Evolutionary conservation across 1,140 invertebrate species (phyloP), one percentile per base, ranked within the genome.

Genomic region (Lepidurus couesii): DNA sequence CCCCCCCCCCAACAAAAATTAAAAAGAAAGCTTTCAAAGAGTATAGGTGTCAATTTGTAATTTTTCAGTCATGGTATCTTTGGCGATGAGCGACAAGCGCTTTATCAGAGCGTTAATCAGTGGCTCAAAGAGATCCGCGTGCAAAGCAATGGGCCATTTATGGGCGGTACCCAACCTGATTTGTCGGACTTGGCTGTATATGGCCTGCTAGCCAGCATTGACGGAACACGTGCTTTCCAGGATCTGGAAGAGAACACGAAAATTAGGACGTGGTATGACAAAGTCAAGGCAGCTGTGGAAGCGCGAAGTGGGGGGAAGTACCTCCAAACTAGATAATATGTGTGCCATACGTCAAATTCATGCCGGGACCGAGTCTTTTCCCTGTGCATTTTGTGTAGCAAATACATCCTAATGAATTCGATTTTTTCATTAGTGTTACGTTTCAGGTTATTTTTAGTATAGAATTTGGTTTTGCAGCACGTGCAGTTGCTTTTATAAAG

Each of bases 141-240:
- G 73, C 90, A 91, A 81, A 90, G 90, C 6, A 88, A 88, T 0
- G 53, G 53, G 86, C 86, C 47, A 82, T 83, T 98, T 83, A 90
- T 94, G 85, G 90, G 90, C 44, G 97, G 97, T 1, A 86, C 90
- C 13, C 84, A 90, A 82, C 97, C 98, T 11, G 93, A 98, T 85
- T 87, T 99, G 7, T 93, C 96, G 4, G 97, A 99, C 88, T 87
- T 99, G 74, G 90, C 95, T 7, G 92, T 99, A 0, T 99, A 93
- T 85, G 98, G 97, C 13, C 90, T 97, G 11, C 86, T 99, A 4
- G 95, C 90, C 82, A 97, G 96, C 82, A 98, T 99, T 83, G 96
- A 98, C 45, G 97, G 97, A 0, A 98, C 96, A 83, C 82, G 88
- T 75, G 95, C 97, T 6, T 99, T 99, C 84, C 86, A 92, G 82